These are phyloP conservation scores for Bruchidius siliquastri DNA, from an alignment of 2,888 invertebrate species.

Conservation along the genomic window DNA sequence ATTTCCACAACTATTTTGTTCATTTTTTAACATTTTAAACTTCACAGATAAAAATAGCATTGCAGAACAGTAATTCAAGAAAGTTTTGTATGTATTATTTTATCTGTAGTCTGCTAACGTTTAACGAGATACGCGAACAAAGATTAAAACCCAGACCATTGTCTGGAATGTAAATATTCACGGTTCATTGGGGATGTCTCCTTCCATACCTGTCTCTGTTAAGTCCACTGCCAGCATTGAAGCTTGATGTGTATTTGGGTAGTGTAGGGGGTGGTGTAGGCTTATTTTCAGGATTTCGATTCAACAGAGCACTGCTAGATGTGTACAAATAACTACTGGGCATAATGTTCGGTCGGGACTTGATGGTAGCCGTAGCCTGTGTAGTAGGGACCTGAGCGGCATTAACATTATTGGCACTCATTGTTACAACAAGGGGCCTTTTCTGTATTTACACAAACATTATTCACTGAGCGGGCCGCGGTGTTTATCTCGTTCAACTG, in stretches of 20 bases:
- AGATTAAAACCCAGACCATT: neutral
- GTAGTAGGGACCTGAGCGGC: slow-evolving; percentile 38
- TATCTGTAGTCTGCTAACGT: neutral
- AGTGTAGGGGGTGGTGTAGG: slow-evolving; percentile 74
- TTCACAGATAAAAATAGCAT: too few species aligned
- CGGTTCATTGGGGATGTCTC: neutral
- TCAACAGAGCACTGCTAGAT: slow-evolving; percentile 58
- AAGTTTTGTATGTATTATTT: too few species aligned
- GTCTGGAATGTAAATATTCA: neutral
- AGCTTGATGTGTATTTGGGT: slow-evolving; percentile 74
- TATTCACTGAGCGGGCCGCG: slow-evolving; percentile 5
- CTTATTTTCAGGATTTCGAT: slow-evolving; percentile 52
- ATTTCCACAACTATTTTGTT: too few species aligned
- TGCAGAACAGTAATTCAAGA: too few species aligned
- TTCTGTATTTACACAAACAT: slow-evolving; percentile 5
- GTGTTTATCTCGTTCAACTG: slow-evolving; percentile 26
- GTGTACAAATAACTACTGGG: slow-evolving; percentile 63
- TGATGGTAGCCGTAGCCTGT: slow-evolving; percentile 47
- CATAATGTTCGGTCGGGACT: slow-evolving; percentile 48
- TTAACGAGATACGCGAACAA: neutral
- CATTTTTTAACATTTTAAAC: too few species aligned
- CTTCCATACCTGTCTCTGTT: slow-evolving; percentile 47
- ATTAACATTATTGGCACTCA: slow-evolving; percentile 48
- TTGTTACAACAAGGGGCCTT: slow-evolving; percentile 20
- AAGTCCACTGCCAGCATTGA: slow-evolving; percentile 65